phyloP scores from a whole-genome alignment of 2,113 vertebrate genomes.

The Felis chaus region DNA sequence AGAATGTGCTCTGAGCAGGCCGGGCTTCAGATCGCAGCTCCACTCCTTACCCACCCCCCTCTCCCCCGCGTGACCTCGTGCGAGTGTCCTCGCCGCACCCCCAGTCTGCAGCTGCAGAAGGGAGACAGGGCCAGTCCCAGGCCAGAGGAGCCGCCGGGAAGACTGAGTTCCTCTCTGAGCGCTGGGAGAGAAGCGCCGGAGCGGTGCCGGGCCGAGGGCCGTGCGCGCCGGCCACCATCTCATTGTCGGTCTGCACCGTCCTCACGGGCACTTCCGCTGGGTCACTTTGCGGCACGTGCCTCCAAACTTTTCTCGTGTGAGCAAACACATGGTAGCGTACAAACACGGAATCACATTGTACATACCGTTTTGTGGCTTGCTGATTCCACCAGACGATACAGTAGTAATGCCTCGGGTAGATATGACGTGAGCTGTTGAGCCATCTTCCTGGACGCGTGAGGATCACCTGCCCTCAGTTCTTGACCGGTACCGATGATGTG shows the following conservation, averaged over 20 bases:
- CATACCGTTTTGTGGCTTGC: background rate
- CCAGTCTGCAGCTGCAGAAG: background rate
- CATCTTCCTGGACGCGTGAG: background rate
- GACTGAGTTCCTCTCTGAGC: background rate
- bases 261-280: background rate
- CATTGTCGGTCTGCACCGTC: background rate
- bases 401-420: background rate
- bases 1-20: background rate
- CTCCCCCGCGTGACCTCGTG: background rate
- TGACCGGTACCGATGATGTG: background rate
- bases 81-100: too few species aligned
- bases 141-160: background rate
- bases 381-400: fast-evolving
- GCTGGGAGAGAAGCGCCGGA: background rate
- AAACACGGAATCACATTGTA: background rate
- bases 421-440: background rate
- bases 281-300: background rate
- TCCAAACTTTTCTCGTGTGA: background rate
- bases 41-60: background rate
- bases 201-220: fast-evolving
- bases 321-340: background rate
- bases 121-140: background rate
- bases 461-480: background rate
- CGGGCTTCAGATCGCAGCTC: background rate
- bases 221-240: fast-evolving